These are phyloP conservation scores for Cyclophora albipunctata DNA, from an alignment of 2,888 invertebrate genomes.

Conservation along the genomic window DNA sequence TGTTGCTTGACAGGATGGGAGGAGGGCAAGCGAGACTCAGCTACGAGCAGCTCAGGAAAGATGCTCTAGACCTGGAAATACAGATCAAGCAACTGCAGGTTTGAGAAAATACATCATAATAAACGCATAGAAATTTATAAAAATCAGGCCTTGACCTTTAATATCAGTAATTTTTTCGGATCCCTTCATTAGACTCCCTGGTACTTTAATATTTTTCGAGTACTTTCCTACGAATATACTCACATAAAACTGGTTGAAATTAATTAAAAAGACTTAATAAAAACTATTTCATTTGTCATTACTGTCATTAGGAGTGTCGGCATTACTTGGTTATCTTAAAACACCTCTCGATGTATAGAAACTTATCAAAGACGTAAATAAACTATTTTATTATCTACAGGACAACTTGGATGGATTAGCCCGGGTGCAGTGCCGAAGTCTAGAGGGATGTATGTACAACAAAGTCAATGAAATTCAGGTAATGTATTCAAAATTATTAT, in stretches of 20 bases:
- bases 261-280: neutral
- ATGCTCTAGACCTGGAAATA: conserved; percentile 87
- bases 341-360: no score
- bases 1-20: conserved; percentile 85
- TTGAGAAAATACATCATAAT: conserved; percentile 1
- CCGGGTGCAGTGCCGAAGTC: conserved; percentile 84
- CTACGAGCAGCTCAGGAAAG: conserved; percentile 86
- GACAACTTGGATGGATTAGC: conserved; percentile 89
- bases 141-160: no score
- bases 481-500: neutral
- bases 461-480: conserved; percentile 92
- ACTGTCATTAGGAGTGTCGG: neutral
- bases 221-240: no score
- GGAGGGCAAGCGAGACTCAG: conserved; percentile 81
- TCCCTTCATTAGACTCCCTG: no score
- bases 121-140: neutral
- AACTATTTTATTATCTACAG: conserved; percentile 48
- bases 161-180: no score
- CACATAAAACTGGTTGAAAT: no score
- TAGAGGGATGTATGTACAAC: conserved; percentile 89
- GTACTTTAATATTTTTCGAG: no score
- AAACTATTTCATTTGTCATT: neutral
- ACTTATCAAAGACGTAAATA: no score
- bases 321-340: no score
- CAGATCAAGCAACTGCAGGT: conserved; percentile 90